Evolutionary conservation across 2,797 vertebrate species (phyloP), one percentile per base, ranked within the genome.

Genomic region (Furcifer pardalis): DNA sequence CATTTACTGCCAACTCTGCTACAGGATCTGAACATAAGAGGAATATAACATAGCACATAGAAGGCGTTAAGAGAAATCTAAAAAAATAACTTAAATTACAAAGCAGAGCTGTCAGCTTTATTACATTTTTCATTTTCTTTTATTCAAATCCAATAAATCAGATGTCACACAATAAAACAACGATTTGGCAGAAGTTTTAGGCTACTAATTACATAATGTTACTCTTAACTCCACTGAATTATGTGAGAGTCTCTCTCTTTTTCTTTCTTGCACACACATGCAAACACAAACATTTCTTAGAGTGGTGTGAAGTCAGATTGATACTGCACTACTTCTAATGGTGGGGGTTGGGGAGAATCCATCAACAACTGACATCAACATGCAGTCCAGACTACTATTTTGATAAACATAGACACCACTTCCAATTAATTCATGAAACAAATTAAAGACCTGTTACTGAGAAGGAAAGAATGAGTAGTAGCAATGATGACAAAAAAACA

Each of bases 21-120:
- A 35, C 35, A 75, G 73, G 78, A 69, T 32, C n/a, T 79, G 25
- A 86, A 78, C 76, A 62, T 68, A 71, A 71, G n/a, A 46, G 23
- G 27, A 30, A 72, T 40, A 17, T 3, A 21, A 30, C 25, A 37
- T 27, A 37, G 21, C 4, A 10, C 3, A 49, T 27, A 42, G 21
- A 69, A n/a, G 7, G 17, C 1, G 32, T 71, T 71, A 80, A 40
- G 35, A 81, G 7, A 40, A 42, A 56, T 19, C 1, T 37, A 27
- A 52, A 46, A n/a, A 1, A 9, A 66, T 63, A 37, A 69, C 21
- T 69, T 35, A 56, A 37, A 65, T 23, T 15, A 62, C 10, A 15
- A 12, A 78, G 44, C n/a, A 35, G 35, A 76, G 9, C 1, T 21
- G 32, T 13, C n/a, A 56, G 19, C 30, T 75, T 56, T 35, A 75